A percentile compares a stretch with the other conserved stretches of the same genome.
Conservation (phyloP, 2,888 invertebrate species). For the Calliphora vomitoria region DNA sequence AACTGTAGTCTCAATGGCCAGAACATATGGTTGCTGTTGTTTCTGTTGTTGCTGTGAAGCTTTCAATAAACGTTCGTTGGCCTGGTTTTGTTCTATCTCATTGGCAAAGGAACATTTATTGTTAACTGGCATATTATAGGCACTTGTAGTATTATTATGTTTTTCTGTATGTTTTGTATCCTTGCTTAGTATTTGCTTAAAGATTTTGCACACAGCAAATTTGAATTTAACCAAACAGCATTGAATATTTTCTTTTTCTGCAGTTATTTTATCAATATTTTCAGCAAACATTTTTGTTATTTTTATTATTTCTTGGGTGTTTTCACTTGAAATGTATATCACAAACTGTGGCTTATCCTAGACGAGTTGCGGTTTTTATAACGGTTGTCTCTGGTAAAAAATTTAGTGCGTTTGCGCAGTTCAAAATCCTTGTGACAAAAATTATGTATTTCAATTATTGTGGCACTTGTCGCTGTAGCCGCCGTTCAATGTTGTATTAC, state of each 20-base stretch:
- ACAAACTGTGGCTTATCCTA: conserved; percentile 33
- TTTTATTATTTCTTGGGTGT: neutral
- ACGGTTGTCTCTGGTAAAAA: conserved; percentile 9
- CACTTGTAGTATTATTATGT: neutral
- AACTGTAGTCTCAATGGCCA: conserved; percentile 79
- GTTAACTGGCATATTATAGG: neutral
- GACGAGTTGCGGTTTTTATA: conserved; percentile 59
- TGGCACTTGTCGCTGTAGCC: conserved; percentile 61
- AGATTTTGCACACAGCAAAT: conserved; percentile 77
- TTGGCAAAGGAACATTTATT: conserved; percentile 50
- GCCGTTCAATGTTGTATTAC: conserved; percentile 37
- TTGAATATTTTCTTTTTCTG: conserved; percentile 23
- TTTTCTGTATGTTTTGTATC: neutral
- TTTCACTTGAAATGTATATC: conserved; percentile 40
- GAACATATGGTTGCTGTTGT: conserved; percentile 73
- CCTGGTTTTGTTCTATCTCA: conserved; percentile 83
- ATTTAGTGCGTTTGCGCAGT: conserved; percentile 59
- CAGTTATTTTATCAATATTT: neutral
- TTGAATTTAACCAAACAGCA: conserved; percentile 53
- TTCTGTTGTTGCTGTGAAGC: conserved; percentile 44
- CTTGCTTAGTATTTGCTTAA: conserved; percentile 73
- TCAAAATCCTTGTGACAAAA: conserved; percentile 50
- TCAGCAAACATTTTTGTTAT: conserved; percentile 48
- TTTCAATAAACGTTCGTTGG: conserved; percentile 80
- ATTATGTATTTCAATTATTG: conserved; percentile 56